Evolutionary conservation across 23 tunicate species (phyloP).

Genomic region (Botrylloides violaceus): DNA sequence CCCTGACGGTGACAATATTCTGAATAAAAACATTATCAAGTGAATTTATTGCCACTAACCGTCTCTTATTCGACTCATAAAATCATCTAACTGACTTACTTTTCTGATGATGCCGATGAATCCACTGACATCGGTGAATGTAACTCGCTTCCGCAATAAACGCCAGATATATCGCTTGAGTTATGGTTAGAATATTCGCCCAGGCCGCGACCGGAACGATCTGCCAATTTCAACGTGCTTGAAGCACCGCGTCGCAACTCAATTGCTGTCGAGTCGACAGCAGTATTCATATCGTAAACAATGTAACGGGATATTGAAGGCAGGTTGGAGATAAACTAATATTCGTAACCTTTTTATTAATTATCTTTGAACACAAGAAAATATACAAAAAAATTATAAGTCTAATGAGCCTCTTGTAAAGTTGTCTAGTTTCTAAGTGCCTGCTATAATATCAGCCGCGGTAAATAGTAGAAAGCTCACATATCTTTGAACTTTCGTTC

Average conservation of each 20-base stretch:
- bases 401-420: no score
- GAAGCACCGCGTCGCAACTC: slow-evolving; percentile 14
- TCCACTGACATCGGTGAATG: slow-evolving; percentile 21
- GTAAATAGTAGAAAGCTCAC: no score
- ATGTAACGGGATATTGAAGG: not conserved
- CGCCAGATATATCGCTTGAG: not conserved
- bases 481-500: no score
- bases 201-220: not conserved
- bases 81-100: no score
- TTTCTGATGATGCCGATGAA: slow-evolving; percentile 29
- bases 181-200: not conserved
- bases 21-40: not conserved
- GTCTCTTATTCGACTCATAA: no score
- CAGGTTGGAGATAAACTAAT: no score
- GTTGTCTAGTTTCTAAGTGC: no score
- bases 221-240: slow-evolving; percentile 5
- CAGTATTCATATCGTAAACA: slow-evolving; percentile 1
- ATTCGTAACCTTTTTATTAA: no score
- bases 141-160: slow-evolving; percentile 12
- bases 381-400: no score
- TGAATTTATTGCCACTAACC: no score
- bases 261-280: slow-evolving; percentile 3
- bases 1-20: not conserved
- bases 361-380: no score
- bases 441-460: no score